A percentile compares a stretch with the other conserved stretches of the same genome.
phyloP scores from a whole-genome alignment of 2,888 invertebrate species.

The Sialis fuliginosa region DNA sequence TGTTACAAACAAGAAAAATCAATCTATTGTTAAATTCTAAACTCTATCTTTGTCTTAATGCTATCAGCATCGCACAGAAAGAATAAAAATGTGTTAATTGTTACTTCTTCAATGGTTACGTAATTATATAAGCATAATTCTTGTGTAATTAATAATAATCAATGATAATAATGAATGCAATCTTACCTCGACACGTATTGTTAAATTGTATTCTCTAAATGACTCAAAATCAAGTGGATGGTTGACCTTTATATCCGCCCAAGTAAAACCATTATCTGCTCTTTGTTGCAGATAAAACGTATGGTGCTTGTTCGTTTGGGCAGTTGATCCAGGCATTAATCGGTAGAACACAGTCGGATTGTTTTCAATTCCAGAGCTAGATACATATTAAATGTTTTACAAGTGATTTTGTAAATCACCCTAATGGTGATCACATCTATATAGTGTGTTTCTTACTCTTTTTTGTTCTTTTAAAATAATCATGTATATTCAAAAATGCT shows the following conservation, averaged over 20 bases:
- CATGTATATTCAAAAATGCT: background rate
- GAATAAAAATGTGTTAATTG: too few relatives aligned
- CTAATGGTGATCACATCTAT: too few relatives aligned
- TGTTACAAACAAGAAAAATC: too few relatives aligned
- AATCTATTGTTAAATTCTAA: too few relatives aligned
- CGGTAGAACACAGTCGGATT: conserved; percentile 93
- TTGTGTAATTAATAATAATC: too few relatives aligned
- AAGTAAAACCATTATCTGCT: conserved; percentile 79
- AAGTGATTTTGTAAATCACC: background rate
- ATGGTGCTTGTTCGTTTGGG: conserved; percentile 90
- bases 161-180: conserved; percentile 2
- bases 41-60: too few relatives aligned
- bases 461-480: too few relatives aligned
- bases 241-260: conserved; percentile 93
- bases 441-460: too few relatives aligned
- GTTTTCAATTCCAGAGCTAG: conserved; percentile 88
- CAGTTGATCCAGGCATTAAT: conserved; percentile 87
- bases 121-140: too few relatives aligned
- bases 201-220: conserved; percentile 89
- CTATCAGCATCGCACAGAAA: too few relatives aligned
- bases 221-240: conserved; percentile 89
- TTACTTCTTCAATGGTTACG: too few relatives aligned
- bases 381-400: conserved; percentile 7
- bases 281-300: conserved; percentile 92
- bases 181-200: conserved; percentile 86